Evolutionary conservation across 1,140 invertebrate genomes (phyloP).

Genomic region (Leptestheria dahalacensis): DNA sequence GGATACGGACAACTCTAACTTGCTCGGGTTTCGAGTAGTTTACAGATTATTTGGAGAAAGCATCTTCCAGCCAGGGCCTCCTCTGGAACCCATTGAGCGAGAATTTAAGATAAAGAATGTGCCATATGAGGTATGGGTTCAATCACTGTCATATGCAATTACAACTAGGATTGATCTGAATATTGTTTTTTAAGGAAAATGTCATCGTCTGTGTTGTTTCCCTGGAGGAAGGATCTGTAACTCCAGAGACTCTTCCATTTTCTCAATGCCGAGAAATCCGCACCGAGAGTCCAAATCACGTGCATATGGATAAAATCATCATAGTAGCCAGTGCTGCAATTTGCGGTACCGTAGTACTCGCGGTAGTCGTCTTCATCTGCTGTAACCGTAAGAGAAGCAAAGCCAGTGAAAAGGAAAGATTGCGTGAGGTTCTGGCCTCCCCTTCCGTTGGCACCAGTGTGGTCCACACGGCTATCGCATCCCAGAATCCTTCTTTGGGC

Average conservation of each 20-base stretch:
- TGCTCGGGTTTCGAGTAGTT: slow-evolving; percentile 71
- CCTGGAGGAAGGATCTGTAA: slow-evolving; percentile 65
- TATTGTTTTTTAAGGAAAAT: slow-evolving; percentile 52
- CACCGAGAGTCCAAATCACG: slow-evolving; percentile 36
- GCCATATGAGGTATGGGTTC: slow-evolving; percentile 49
- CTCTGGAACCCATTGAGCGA: slow-evolving; percentile 65
- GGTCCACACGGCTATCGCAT: too few species aligned
- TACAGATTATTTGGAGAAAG: slow-evolving; percentile 78
- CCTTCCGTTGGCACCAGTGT: background rate
- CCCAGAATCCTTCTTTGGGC: background rate
- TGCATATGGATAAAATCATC: slow-evolving; percentile 82
- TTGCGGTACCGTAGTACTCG: slow-evolving; percentile 72
- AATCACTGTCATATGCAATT: background rate
- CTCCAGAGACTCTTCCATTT: slow-evolving; percentile 69
- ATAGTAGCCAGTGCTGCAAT: slow-evolving; percentile 81
- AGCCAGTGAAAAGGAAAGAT: slow-evolving; percentile 20
- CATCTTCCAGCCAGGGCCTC: slow-evolving; percentile 72
- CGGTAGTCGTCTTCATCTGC: slow-evolving; percentile 64
- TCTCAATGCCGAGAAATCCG: slow-evolving; percentile 74
- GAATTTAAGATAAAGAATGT: slow-evolving; percentile 86
- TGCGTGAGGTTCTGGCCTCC: slow-evolving; percentile 17
- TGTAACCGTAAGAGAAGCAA: slow-evolving; percentile 52
- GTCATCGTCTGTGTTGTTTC: slow-evolving; percentile 83
- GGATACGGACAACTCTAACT: slow-evolving; percentile 68
- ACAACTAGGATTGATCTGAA: background rate